These are phyloP conservation scores for Tachyglossus aculeatus DNA, from an alignment of 2,797 vertebrate genomes.

Conservation along the genomic window DNA sequence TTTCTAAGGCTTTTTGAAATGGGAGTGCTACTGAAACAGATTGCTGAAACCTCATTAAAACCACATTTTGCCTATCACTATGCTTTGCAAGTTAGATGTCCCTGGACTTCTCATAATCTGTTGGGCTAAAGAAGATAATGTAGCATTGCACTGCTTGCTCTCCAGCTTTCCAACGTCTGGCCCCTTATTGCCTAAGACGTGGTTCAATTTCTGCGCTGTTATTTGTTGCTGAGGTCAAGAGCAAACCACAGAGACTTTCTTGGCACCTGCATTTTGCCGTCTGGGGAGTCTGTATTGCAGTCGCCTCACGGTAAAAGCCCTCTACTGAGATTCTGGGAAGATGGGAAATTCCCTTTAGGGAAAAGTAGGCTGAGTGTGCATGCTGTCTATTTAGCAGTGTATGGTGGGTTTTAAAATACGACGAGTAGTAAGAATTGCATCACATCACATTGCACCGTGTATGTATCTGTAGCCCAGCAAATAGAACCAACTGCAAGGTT, in stretches of 20 bases:
- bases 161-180: background rate
- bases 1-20: too few relatives aligned
- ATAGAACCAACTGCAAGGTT: too few relatives aligned
- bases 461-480: too few relatives aligned
- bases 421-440: too few relatives aligned
- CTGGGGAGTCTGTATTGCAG: background rate
- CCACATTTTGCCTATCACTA: fast-evolving
- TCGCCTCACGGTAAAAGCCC: too few relatives aligned
- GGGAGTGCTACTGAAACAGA: too few relatives aligned
- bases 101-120: fast-evolving
- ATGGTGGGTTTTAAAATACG: too few relatives aligned
- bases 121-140: background rate
- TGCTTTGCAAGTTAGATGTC: background rate
- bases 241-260: fast-evolving
- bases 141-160: background rate
- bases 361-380: too few relatives aligned
- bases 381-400: too few relatives aligned
- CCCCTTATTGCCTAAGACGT: background rate
- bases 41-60: background rate
- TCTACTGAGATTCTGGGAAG: too few relatives aligned
- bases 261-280: background rate
- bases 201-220: background rate
- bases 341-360: too few relatives aligned
- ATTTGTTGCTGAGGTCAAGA: background rate
- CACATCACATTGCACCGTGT: too few relatives aligned